Evolutionary conservation across 2,888 invertebrate genomes (phyloP).

Genomic region (Ophion obscuratus): DNA sequence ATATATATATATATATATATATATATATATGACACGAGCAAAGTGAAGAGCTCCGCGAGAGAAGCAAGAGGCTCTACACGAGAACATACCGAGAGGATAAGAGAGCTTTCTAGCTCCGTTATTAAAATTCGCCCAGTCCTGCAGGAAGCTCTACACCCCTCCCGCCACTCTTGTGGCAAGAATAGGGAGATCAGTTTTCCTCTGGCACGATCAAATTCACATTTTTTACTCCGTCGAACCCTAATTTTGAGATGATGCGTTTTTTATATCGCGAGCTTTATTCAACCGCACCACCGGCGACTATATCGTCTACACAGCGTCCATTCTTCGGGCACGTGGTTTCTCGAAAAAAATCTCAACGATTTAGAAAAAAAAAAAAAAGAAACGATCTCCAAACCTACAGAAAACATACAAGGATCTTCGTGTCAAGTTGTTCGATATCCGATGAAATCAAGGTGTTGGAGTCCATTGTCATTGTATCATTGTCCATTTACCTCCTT

Average conservation of each 20-base stretch:
- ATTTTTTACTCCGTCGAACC: conserved; percentile 45
- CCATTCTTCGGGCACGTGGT: conserved; percentile 5
- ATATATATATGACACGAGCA: conserved; percentile 17
- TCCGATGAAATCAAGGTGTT: background rate
- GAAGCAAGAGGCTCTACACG: conserved; percentile 37
- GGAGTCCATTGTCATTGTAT: no score
- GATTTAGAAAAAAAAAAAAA: background rate
- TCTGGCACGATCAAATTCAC: conserved; percentile 55
- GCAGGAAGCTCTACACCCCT: conserved; percentile 30
- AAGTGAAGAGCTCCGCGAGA: conserved; percentile 49
- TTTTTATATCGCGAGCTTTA: conserved; percentile 28
- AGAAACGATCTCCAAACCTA: background rate
- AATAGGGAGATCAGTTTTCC: conserved; percentile 40
- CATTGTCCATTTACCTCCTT: background rate
- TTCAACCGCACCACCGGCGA: background rate
- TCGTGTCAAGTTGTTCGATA: background rate
- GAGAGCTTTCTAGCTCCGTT: conserved; percentile 62
- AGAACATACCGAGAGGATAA: conserved; percentile 55
- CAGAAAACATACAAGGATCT: background rate
- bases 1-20: conserved; percentile 14
- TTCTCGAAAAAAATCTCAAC: background rate
- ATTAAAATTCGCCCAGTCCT: conserved; percentile 63
- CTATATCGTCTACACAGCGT: conserved; percentile 3
- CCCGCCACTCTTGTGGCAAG: conserved; percentile 51
- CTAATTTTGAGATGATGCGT: conserved; percentile 58